phyloP scores from a whole-genome alignment of 2,888 invertebrate genomes.

The Drosophila kuntzei region DNA sequence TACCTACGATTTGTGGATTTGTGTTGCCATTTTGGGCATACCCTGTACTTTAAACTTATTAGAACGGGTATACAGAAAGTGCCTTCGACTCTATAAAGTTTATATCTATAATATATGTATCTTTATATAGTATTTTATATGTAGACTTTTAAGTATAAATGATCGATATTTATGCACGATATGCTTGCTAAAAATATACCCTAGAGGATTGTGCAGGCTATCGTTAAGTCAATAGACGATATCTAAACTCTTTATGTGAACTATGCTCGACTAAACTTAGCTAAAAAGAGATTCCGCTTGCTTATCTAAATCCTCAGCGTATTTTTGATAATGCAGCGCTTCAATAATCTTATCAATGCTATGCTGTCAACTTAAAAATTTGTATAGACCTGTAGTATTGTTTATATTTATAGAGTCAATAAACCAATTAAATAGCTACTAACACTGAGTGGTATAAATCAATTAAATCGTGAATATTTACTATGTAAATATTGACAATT shows the following conservation, averaged over 20 bases:
- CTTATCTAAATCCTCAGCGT: slow-evolving; percentile 30
- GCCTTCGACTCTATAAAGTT: not conserved
- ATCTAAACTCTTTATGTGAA: not conserved
- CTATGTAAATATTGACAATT: slow-evolving; percentile 8
- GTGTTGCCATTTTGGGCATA: slow-evolving; percentile 13
- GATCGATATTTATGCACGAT: not conserved
- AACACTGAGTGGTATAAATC: slow-evolving; percentile 2
- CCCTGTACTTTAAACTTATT: not conserved
- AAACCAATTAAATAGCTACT: slow-evolving; percentile 38
- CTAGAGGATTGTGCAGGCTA: not conserved
- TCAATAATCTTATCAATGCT: slow-evolving; percentile 40
- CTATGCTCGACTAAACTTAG: not conserved
- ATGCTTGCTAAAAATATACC: not conserved
- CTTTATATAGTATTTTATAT: not conserved
- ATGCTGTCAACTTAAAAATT: slow-evolving; percentile 14
- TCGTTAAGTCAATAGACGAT: not conserved
- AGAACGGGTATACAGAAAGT: not conserved
- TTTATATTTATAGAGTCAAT: slow-evolving; percentile 32
- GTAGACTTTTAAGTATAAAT: not conserved
- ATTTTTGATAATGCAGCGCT: slow-evolving; percentile 10
- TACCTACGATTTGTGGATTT: not conserved
- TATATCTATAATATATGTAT: not conserved
- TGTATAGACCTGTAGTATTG: slow-evolving; percentile 8
- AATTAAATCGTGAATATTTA: slow-evolving; percentile 26
- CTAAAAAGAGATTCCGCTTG: slow-evolving; percentile 5